Evolutionary conservation across 2,888 invertebrate species (phyloP), one percentile per base, ranked within the genome.

Genomic region (Helobdella robusta): DNA sequence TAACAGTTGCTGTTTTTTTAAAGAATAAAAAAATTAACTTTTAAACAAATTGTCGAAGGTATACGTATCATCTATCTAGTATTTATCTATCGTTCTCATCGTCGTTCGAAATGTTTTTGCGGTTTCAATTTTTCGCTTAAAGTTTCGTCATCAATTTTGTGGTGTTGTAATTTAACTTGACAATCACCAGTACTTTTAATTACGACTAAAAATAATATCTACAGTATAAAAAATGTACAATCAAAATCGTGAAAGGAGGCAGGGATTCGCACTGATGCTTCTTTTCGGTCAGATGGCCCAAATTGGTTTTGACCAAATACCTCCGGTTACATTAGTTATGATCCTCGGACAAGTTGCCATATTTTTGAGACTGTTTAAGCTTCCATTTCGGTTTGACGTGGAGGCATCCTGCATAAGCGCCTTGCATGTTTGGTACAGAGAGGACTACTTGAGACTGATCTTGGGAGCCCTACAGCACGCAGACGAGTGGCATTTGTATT

Each of bases 401-500:
- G 30, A 65, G 50, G 81, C 82, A 59, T 82, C 83, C 28, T 85
- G 85, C 72, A 79, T 85, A 68, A 84, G 84, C 68, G 78, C 81
- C 0, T 72, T 80, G 32, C 76, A 80, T 65, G 77, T 85, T 2
- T 76, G 82, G 66, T 77, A 74, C 32, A 59, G 73, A 50, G 64
- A 69, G 25, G 73, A 75, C 63, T 78, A 72, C 73, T 66, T 68
- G 59, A 72, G 73, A 8, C 79, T 84, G 20, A 67, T 85, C 34
- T 71, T 83, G 23, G 83, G 83, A 2, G 79, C 83, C 35, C 80
- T 85, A 68, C 84, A 84, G 74, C 85, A 85, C 75, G 83, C 81
- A 0, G 82, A 84, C 25, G 85, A 85, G 70, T 83, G 84, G 83
- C 85, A 85, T 73, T 79, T 85, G 2, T 85, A 85, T 72, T 85